Percentiles rank a stretch among this genome's conserved stretches.
Conservation (phyloP, 2,888 invertebrate species). For the Nomada fabriciana region DNA sequence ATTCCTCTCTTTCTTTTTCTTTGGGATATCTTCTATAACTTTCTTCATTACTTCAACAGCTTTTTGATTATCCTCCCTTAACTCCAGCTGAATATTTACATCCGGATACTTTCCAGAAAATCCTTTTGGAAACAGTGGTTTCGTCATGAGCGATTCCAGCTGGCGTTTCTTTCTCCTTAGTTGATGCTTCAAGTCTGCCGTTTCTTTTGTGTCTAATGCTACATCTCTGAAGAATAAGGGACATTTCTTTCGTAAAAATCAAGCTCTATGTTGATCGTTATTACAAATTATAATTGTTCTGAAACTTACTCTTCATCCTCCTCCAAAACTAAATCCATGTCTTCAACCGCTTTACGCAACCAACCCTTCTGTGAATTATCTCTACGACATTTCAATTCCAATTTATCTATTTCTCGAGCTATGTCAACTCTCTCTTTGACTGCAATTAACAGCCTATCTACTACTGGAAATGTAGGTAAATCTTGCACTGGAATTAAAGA, state of each 20-base stretch:
- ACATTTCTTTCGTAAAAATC: background rate
- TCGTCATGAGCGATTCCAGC: conserved; percentile 85
- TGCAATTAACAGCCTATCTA: conserved; percentile 87
- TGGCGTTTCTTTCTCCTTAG: conserved; percentile 86
- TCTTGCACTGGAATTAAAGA: conserved; percentile 88
- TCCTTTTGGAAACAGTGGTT: conserved; percentile 89
- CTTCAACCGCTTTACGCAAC: conserved; percentile 93
- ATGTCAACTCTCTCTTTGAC: conserved; percentile 90
- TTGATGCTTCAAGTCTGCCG: conserved; percentile 85
- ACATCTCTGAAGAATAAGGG: conserved; percentile 71
- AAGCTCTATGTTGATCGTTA: background rate
- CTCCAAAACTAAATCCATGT: conserved; percentile 96
- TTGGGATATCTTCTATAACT: conserved; percentile 70
- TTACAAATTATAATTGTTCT: background rate
- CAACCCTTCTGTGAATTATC: conserved; percentile 91
- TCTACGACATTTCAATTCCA: conserved; percentile 89
- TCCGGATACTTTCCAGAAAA: conserved; percentile 88
- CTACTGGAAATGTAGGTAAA: conserved; percentile 93
- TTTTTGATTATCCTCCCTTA: conserved; percentile 78
- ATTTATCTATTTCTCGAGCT: conserved; percentile 92
- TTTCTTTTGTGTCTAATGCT: conserved; percentile 79
- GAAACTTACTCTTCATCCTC: conserved; percentile 86
- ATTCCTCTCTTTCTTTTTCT: conserved; percentile 50
- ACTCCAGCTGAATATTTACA: conserved; percentile 77
- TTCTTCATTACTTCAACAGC: conserved; percentile 87